Conservation (phyloP, 2,888 invertebrate species). For the Tetramorium bicarinatum region DNA sequence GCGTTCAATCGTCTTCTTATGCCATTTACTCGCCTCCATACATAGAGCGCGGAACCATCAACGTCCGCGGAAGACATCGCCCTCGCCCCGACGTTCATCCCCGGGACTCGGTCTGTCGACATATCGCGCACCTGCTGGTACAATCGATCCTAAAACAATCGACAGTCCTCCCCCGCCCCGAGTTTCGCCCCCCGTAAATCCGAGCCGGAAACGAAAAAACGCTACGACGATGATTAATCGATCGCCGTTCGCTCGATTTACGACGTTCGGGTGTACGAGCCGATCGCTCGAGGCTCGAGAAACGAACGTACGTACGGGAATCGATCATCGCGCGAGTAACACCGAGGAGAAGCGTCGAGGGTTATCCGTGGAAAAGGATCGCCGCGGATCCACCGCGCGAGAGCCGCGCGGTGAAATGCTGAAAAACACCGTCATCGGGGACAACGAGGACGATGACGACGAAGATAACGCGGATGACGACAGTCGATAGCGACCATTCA, state of each 20-base stretch:
- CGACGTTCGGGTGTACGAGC: constrained; percentile 21
- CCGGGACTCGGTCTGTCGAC: not conserved
- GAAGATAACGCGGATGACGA: constrained; percentile 26
- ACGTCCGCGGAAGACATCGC: constrained; percentile 32
- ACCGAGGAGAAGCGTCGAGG: constrained; percentile 31
- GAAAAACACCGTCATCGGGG: constrained; percentile 56
- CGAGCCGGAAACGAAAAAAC: constrained; percentile 40
- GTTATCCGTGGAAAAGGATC: constrained; percentile 35
- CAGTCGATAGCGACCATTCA: constrained; percentile 60
- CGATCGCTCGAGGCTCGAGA: constrained; percentile 33
- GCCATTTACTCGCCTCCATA: not conserved
- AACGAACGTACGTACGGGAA: constrained; percentile 18
- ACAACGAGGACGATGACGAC: constrained; percentile 49
- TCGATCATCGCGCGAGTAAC: constrained; percentile 52
- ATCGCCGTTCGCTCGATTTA: constrained; percentile 47
- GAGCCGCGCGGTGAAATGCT: too few relatives aligned
- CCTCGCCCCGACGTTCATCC: not conserved
- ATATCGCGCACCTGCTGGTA: constrained; percentile 47
- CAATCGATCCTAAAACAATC: constrained; percentile 54
- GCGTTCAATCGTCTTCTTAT: constrained; percentile 30
- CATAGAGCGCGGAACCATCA: constrained; percentile 29
- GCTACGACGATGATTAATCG: constrained; percentile 51
- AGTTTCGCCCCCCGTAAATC: constrained; percentile 24
- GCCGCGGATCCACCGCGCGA: not conserved
- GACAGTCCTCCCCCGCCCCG: constrained; percentile 14